Conservation (phyloP, 2,113 vertebrate species). For the Cygnus buccinator region DNA sequence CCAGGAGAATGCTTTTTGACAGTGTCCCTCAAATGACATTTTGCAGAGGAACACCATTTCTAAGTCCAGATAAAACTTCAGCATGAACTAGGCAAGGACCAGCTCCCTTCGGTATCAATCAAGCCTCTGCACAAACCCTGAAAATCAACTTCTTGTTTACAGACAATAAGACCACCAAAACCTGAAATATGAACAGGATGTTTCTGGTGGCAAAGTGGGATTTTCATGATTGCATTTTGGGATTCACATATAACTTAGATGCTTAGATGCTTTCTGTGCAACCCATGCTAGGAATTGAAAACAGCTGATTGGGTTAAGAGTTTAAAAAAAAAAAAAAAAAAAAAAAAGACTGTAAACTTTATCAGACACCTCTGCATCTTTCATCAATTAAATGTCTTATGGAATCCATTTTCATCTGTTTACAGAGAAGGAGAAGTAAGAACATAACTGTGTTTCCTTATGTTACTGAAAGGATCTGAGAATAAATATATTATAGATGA, state of each 20-base stretch:
- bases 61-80: background rate
- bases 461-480: background rate
- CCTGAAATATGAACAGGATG: background rate
- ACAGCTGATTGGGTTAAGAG: background rate
- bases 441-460: background rate
- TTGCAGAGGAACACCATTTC: background rate
- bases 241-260: background rate
- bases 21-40: background rate
- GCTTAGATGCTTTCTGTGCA: background rate
- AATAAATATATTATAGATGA: background rate
- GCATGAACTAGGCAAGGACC: background rate
- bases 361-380: background rate
- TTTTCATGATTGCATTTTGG: background rate
- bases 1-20: background rate
- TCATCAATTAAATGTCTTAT: background rate
- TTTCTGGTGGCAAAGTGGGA: background rate
- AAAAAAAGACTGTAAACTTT: background rate
- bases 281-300: background rate
- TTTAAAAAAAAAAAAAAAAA: background rate
- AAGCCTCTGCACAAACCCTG: background rate
- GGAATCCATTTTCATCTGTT: background rate
- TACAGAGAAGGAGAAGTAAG: background rate
- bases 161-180: background rate
- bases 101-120: background rate
- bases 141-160: background rate